Base-by-base conservation (phyloP, 2,888 invertebrate species). In the Archaeoteleia sp. region DNA sequence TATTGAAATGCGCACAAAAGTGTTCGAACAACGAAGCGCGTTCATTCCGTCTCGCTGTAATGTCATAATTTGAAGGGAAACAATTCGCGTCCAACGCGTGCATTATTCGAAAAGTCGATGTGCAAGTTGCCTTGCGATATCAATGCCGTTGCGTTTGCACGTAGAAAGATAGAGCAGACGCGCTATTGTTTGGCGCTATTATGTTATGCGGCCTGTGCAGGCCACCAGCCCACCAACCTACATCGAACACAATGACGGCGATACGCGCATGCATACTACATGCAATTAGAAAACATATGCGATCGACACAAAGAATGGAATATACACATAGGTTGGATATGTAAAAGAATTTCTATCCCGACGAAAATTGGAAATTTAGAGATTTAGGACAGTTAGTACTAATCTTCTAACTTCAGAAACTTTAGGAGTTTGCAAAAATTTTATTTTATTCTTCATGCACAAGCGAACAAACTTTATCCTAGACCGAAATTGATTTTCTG, bases 181-280 rank as follows among this genome's bases (percentile, higher is more conserved):
- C 29, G 51, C 69, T 66, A 80, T 82, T 80, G 78, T 82, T 76
- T 76, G 61, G 45, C 61, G 69, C 74, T 73, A 79, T 75, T 81
- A 80, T 77, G 74, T 79, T 80, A 78, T 78, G 78, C 74, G 72
- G 70, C 65, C 57, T 51, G 71, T 30, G 60, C 65, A 73, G 67
- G 65, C 69, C 69, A 73, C 73, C 72, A 75, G 76, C 73, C 74
- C 71, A 73, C 63, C 81, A 81, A 78, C 78, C 82, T 79, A 80
- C 76, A 82, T 79, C 68, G 73, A 20, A 74, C 65, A 78, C 79
- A 79, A 81, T 79, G 76, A 77, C 74, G 71, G 71, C 51, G 37
- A 55, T 51, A 60, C 23, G 51, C 27, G 43, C 54, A 32, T 58
- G 61, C 57, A 62, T 67, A 57, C 53, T 53, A 61, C 46, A 67